These are phyloP conservation scores for Gobio gobio DNA, from an alignment of 2,113 vertebrate genomes.

Conservation along the genomic window DNA sequence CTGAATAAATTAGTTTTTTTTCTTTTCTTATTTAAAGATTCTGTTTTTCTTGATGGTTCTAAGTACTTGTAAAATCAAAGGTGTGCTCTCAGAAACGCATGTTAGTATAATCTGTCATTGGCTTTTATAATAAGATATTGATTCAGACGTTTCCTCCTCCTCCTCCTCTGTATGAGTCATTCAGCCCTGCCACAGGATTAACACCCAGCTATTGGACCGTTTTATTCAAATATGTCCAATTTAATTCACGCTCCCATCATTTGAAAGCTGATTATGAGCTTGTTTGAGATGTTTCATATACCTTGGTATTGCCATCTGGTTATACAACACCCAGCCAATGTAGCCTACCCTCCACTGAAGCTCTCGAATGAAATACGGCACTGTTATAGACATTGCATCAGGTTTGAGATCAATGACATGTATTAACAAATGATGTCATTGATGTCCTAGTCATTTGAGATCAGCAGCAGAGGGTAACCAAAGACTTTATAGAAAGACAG, in stretches of 20 bases:
- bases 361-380: background rate
- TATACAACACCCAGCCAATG: background rate
- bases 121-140: background rate
- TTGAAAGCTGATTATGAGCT: background rate
- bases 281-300: background rate
- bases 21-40: background rate
- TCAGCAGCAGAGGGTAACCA: background rate
- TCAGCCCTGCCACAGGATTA: constrained; percentile 12
- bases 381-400: too few species aligned
- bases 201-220: background rate
- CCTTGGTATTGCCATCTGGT: background rate
- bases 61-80: background rate
- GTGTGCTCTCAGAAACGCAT: background rate
- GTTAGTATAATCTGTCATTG: background rate
- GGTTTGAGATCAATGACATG: too few species aligned
- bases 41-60: background rate
- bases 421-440: background rate
- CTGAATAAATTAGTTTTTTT: background rate
- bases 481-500: too few species aligned
- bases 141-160: background rate
- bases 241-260: background rate
- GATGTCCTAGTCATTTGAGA: background rate
- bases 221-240: background rate
- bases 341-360: background rate
- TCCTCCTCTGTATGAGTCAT: background rate